Base-by-base conservation (phyloP, 2,113 vertebrate species). In the Phodopus roborovskii region DNA sequence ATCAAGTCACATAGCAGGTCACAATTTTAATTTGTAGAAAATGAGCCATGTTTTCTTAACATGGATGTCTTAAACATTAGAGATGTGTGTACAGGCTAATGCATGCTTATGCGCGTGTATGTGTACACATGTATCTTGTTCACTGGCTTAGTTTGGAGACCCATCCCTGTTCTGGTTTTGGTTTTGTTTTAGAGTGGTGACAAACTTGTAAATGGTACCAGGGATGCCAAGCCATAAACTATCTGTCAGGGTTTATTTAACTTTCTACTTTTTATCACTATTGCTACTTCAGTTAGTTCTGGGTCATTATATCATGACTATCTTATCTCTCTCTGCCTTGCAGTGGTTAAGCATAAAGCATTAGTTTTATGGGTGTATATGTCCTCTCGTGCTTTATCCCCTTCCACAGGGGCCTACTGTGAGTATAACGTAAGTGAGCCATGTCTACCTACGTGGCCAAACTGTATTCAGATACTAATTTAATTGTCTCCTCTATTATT, bases 401-500 rank as follows among this genome's bases (percentile, higher is more conserved):
- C 42, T 73, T 19, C 36, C 6, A 73, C 5, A 13, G 16, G 16
- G 24, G 20, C 66, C 92, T 74, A 83, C 73, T 70, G 42, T 60
- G 50, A 79, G 33, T 73, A 15, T 90, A 74, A 39, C 33, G 7
- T 42, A 56, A 87, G 50, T 66, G 58, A 30, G 36, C 58, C 22
- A 0, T 15, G 0, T 79, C 68, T 92, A 58, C 56, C 56, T 73
- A 15, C 2, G 0, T 75, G 83, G 81, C 56, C 42, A 86, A 78
- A 50, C 30, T 93, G 4, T 66, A 13, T 88, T 90, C 33, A 64
- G 22, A 33, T 91, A 90, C 89, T 24, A 39, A 9, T 73, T 19
- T 90, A 88, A 95, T 42, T 28, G 4, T 77, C 56, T 87, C 56
- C 86, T 97, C 66, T 83, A 97, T 71, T 97, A 89, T 86, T 28